Base-by-base conservation (phyloP, 2,888 invertebrate species). In the Drosophila emarginata region DNA sequence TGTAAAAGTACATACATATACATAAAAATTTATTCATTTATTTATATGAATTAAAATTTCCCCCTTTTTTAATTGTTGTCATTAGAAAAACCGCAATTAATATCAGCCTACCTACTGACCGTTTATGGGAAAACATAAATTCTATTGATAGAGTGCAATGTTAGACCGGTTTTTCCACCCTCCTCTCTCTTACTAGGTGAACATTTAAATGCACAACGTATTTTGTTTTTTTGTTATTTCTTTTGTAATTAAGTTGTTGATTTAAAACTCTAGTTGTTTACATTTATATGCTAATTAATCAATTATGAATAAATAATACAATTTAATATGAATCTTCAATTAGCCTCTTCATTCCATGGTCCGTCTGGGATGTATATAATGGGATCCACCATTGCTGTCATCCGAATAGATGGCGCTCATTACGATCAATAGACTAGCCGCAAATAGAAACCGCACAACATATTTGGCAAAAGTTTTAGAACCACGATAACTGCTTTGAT, bases 341-440 rank as follows among this genome's bases (percentile, higher is more conserved):
- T 7, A 40, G 39, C 26, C 26, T n/a, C 7, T 11, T 61, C 37
- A 78, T 50, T 83, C 78, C 78, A 83, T 66, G 15, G 52, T 45
- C 5, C 39, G 79, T 45, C 79, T 66, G 12, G 81, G 84, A 28
- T 82, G 82, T n/a, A 82, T 26, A 37, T 82, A 82, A 12, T 74
- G 67, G 14, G 81, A 79, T n/a, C 77, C 67, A n/a, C 73, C 39
- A 21, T 75, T 61, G 36, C 78, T 72, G 40, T 81, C 73, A 50
- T 72, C 67, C 26, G 68, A 61, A 50, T 84, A 75, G 12, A 82
- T 72, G 73, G 80, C 80, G 26, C 23, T 66, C 80, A 81, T 81
- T 5, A 79, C 56, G 23, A 78, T 37, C 23, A 78, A 12, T 2
- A 82, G 37, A 14, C 78, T 78, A 58, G 64, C 70, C 7, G 59